A percentile compares a stretch with the other conserved stretches of the same genome.
Evolutionary conservation across 2,888 invertebrate species (phyloP).

Genomic region (Bruchidius siliquastri): DNA sequence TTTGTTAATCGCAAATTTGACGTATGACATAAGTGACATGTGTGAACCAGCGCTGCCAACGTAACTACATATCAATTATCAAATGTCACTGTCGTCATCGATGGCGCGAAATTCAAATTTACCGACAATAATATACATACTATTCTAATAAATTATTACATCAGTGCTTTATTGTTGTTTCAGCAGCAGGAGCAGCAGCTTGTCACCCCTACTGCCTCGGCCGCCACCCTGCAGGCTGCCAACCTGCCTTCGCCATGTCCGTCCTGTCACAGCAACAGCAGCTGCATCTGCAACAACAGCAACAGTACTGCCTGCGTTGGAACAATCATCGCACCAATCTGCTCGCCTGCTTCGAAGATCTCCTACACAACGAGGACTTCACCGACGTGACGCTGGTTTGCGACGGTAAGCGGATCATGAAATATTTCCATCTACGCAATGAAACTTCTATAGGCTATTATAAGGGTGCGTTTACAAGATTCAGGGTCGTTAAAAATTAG

Average conservation of each 20-base stretch:
- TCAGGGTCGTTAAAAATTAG: too few species aligned
- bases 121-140: too few species aligned
- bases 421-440: too few species aligned
- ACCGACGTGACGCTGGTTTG: slow-evolving; percentile 64
- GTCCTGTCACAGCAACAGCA: slow-evolving; percentile 1
- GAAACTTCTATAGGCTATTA: background rate
- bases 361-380: slow-evolving; percentile 59
- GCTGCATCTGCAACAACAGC: slow-evolving; percentile 24
- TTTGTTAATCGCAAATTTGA: too few species aligned
- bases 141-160: background rate
- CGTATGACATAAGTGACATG: too few species aligned
- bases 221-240: background rate
- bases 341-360: slow-evolving; percentile 58
- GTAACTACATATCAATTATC: too few species aligned
- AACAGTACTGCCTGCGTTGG: slow-evolving; percentile 65
- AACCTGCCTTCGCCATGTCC: background rate
- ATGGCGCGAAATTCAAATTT: too few species aligned
- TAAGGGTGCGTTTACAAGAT: too few species aligned
- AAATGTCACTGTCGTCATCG: too few species aligned
- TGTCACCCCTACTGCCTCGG: background rate
- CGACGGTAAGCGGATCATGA: slow-evolving; percentile 39
- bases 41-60: too few species aligned
- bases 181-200: background rate
- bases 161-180: background rate
- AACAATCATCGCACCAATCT: slow-evolving; percentile 63